Evolutionary conservation across 2,888 invertebrate genomes (phyloP), one percentile per base, ranked within the genome.

Genomic region (Cybosia mesomella): DNA sequence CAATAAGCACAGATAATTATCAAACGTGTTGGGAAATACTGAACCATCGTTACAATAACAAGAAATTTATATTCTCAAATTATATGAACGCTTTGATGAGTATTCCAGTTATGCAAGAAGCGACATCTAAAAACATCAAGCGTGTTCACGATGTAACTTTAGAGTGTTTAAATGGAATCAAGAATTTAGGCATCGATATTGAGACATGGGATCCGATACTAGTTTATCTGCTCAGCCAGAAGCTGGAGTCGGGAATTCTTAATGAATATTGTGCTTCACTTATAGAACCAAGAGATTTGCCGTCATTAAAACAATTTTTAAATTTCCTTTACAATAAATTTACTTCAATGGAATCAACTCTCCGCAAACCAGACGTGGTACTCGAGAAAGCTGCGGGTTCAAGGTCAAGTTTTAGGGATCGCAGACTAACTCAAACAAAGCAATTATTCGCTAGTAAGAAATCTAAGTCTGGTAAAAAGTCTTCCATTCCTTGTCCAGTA

Each of bases 121-220:
- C 24, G 18, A 28, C 57, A 18, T 18, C 22, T 0, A 32, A 15
- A 2, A 18, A 28, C 1, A 67, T 80, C 15, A 80, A 80, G 60
- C 49, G 54, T 24, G 49, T 79, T 2, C 75, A 80, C 59, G 79
- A 79, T 54, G 61, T 57, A 0, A 62, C 71, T 2, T 34, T 21
- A 5, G 75, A 78, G 60, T 70, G 74, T 36, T 57, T 80, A 2
- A 76, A 83, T 36, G 77, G 74, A 1, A 75, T 81, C 7, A 79
- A 76, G 32, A 76, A 75, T n/a, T 43, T 79, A 9, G 79, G 72
- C 0, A 65, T 69, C 0, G 66, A 76, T 53, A 68, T 73, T 0
- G 10, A 18, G 0, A 70, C 71, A 0, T 81, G 81, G 77, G 77
- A 78, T 28, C 77, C 79, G 0, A 34, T 81, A 1, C 22, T 79